Evolutionary conservation across 2,888 invertebrate genomes (phyloP).

Genomic region (Steinernema carpocapsae): DNA sequence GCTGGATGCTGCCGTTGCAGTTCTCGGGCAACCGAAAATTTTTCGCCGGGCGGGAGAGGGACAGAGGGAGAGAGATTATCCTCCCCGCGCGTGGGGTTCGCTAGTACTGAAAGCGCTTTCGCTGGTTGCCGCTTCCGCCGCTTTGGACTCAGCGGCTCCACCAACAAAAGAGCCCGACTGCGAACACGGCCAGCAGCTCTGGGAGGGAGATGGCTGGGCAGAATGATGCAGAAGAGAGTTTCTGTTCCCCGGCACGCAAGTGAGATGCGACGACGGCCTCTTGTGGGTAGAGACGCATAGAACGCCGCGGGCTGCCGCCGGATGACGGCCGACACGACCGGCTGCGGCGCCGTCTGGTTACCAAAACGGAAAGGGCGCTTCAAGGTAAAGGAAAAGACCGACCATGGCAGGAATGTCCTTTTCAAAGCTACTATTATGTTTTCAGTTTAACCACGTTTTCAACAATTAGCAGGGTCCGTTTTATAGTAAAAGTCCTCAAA

Average conservation of each 20-base stretch:
- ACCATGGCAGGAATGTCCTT: too few species aligned
- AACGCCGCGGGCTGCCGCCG: conserved; percentile 4
- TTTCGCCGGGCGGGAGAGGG: too few species aligned
- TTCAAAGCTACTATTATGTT: too few species aligned
- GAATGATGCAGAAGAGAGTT: neutral
- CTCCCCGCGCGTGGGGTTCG: conserved; percentile 33
- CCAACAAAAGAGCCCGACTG: conserved; percentile 23
- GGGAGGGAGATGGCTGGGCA: too few species aligned
- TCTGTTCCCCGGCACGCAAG: neutral
- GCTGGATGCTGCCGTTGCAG: too few species aligned
- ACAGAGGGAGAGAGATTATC: conserved; percentile 9
- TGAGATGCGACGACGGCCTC: conserved; percentile 17
- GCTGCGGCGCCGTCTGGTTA: neutral
- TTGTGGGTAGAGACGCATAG: conserved; percentile 33
- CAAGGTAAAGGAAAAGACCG: neutral
- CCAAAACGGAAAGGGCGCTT: neutral
- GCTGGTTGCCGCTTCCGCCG: neutral
- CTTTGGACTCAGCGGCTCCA: neutral
- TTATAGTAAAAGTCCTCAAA: too few species aligned
- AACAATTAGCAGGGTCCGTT: too few species aligned
- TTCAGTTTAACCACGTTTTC: too few species aligned
- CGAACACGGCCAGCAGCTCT: conserved; percentile 17
- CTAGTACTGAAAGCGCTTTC: conserved; percentile 28
- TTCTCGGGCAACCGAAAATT: too few species aligned
- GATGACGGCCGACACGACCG: neutral